Base-by-base conservation (phyloP, 2,797 vertebrate genomes). In the Clamator glandarius region DNA sequence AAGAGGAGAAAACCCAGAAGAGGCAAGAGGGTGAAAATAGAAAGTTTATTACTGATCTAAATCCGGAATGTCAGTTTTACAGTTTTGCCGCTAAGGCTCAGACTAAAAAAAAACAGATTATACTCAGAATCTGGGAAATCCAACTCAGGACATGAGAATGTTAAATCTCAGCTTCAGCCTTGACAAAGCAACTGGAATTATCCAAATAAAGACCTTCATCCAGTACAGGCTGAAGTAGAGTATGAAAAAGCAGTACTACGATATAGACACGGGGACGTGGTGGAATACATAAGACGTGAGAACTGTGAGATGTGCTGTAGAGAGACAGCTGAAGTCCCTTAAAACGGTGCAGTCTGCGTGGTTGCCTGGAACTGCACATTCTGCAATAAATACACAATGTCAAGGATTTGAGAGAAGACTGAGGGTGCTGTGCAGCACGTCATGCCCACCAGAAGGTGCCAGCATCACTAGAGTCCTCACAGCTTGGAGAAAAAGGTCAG, bases 231-330 rank as follows among this genome's bases (percentile, higher is more conserved):
- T 46, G 70, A 75, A 78, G 42, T 5, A 90, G 42, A 75, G 42
- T 31, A 8, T 54, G 2, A 11, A 78, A 33, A 66, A 85, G 17
- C 0, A 0, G 8, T 33, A 9, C 15, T 54, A 9, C 12, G 35
- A 11, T 24, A 31, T 19, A 46, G 28, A 44, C 39, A 50, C 29
- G 19, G 51, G 6, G 18, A 61, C 2, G 10, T 6, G 25, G 28
- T n/a, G 25, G 50, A 55, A 68, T 25, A 59, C 9, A 41, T 19
- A 15, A 61, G 41, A 26, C 9, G 29, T 1, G 15, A 62, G 26
- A 76, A 7, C 36, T 69, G 35, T 18, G 51, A 86, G 46, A 61
- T 20, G 42, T 81, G 48, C 57, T 54, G 42, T 61, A 94, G 51
- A 57, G 76, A 33, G 15, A 10, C 23, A 66, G 24, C 19, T 44